phyloP scores from a whole-genome alignment of 2,888 invertebrate genomes.

The Amphipoea lucens region DNA sequence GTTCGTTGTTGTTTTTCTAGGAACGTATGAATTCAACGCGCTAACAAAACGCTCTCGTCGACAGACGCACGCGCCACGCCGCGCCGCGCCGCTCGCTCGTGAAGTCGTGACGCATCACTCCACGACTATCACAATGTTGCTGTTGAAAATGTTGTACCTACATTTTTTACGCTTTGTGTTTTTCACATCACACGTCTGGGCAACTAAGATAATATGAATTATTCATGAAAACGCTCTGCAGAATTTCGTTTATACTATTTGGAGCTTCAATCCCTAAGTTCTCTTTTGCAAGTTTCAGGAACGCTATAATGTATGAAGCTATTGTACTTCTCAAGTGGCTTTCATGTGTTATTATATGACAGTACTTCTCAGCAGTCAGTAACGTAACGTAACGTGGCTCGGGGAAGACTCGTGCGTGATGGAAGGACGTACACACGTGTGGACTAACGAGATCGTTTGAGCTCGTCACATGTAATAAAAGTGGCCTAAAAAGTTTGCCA shows the following conservation, averaged over 20 bases:
- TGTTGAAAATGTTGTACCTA: conserved; percentile 57
- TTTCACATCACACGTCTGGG: conserved; percentile 51
- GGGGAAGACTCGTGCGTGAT: conserved; percentile 59
- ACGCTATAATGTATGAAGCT: conserved; percentile 31
- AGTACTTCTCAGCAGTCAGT: conserved; percentile 32
- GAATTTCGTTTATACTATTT: conserved; percentile 52
- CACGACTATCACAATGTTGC: conserved; percentile 51
- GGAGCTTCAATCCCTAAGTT: conserved; percentile 34
- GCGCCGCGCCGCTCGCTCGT: conserved; percentile 7
- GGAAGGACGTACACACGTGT: conserved; percentile 64
- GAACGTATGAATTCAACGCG: conserved; percentile 61
- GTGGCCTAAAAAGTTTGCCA: conserved; percentile 67
- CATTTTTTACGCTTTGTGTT: conserved; percentile 59
- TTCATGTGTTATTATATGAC: conserved; percentile 30
- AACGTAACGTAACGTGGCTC: conserved; percentile 20
- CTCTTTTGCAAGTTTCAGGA: conserved; percentile 25
- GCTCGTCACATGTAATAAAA: conserved; percentile 68
- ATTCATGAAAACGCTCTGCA: conserved; percentile 54
- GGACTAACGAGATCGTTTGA: conserved; percentile 70
- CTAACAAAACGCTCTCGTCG: conserved; percentile 59
- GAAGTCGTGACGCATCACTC: conserved; percentile 44
- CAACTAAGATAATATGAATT: conserved; percentile 59
- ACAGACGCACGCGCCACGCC: conserved; percentile 38
- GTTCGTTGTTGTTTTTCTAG: conserved; percentile 71
- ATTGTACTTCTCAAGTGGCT: conserved; percentile 31